phyloP scores from a whole-genome alignment of 2,113 vertebrate genomes.

The Rhinoderma darwinii region DNA sequence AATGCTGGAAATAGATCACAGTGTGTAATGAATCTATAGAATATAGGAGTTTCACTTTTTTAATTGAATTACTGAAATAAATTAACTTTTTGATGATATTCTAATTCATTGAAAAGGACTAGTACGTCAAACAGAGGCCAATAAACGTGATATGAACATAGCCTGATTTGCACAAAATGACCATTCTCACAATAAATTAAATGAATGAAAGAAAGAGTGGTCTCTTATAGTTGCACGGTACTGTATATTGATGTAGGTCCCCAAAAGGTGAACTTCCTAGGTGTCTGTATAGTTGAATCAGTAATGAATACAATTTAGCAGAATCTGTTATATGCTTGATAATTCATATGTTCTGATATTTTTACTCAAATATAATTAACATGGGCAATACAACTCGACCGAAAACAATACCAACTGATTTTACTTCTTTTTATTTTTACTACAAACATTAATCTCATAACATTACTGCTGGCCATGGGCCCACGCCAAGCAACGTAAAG shows the following conservation, averaged over 20 bases:
- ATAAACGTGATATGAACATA: too few relatives aligned
- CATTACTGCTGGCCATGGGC: not conserved
- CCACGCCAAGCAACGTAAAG: slow-evolving; percentile 1
- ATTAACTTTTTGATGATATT: too few relatives aligned
- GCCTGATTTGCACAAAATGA: too few relatives aligned
- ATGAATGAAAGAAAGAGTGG: not conserved
- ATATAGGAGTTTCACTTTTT: too few relatives aligned
- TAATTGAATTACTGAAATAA: too few relatives aligned
- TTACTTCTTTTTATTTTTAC: not conserved
- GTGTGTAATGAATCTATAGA: too few relatives aligned
- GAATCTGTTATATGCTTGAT: not conserved
- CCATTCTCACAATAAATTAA: not conserved
- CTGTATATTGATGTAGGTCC: too few relatives aligned
- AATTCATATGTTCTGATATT: not conserved
- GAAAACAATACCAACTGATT: not conserved
- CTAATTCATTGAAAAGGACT: too few relatives aligned
- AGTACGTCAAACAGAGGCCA: too few relatives aligned
- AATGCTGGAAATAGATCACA: too few relatives aligned
- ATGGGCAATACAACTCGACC: not conserved
- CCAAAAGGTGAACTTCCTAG: not conserved
- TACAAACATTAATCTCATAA: slow-evolving; percentile 2
- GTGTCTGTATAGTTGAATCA: not conserved
- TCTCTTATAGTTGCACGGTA: too few relatives aligned
- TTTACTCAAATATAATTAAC: not conserved
- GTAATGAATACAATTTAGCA: slow-evolving; percentile 4